Evolutionary conservation across 2,797 vertebrate genomes (phyloP).

Genomic region (Platyrinchus mystaceus): DNA sequence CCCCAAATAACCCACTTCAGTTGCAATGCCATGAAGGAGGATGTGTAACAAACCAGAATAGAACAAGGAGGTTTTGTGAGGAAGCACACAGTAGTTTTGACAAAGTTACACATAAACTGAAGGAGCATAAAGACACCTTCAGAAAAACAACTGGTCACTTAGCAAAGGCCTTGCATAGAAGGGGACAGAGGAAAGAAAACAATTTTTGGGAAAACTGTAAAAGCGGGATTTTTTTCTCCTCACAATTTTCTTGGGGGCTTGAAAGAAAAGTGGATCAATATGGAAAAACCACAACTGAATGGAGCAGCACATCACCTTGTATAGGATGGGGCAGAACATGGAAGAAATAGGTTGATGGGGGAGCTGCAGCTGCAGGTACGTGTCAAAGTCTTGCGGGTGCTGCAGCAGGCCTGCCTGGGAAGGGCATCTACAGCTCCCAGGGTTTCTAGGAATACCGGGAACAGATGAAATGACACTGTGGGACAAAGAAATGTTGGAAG

Average conservation of each 20-base stretch:
- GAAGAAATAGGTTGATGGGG: neutral
- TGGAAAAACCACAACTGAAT: neutral
- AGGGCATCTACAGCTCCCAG: neutral
- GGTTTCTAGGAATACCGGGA: neutral
- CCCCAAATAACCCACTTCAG: conserved; percentile 8
- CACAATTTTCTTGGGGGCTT: neutral
- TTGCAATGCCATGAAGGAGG: neutral
- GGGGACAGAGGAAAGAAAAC: neutral
- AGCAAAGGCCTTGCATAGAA: neutral
- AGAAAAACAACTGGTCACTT: neutral
- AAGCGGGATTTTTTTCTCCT: neutral
- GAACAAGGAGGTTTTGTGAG: neutral
- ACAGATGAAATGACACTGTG: neutral
- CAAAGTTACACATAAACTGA: neutral
- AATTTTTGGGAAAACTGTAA: neutral
- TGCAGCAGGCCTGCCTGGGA: neutral
- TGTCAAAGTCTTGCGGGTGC: neutral
- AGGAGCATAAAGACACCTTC: neutral
- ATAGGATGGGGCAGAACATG: neutral
- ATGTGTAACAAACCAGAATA: neutral
- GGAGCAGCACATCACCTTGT: neutral
- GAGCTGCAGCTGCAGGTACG: neutral
- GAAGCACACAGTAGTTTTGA: neutral
- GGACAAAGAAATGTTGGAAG: neutral
- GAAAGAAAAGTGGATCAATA: neutral